Conservation (phyloP, 1,140 invertebrate species). For the Pseudomyrmex concolor region DNA sequence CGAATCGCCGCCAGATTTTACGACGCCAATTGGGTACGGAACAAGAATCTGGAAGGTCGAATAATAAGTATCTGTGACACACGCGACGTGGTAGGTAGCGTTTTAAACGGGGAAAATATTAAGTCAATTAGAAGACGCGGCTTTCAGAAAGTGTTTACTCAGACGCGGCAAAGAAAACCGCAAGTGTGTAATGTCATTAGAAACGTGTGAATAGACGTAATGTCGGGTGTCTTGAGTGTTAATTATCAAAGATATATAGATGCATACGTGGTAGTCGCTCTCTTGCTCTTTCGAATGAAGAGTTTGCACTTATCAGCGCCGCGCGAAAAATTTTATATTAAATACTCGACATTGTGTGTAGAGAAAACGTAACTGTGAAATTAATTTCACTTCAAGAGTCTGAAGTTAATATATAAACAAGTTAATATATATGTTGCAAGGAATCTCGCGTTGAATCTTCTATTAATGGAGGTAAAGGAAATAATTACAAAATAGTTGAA, state of each 20-base stretch:
- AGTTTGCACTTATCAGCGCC: conserved; percentile 12
- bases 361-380: background rate
- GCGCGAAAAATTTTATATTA: background rate
- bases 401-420: background rate
- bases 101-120: conserved; percentile 37
- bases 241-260: conserved; percentile 48
- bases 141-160: conserved; percentile 51
- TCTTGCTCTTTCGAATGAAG: background rate
- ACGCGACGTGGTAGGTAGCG: background rate
- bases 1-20: background rate
- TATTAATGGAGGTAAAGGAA: background rate
- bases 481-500: background rate
- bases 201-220: conserved; percentile 42
- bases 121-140: conserved; percentile 46
- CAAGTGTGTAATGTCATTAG: conserved; percentile 51
- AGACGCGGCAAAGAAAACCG: conserved; percentile 51
- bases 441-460: background rate
- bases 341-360: background rate
- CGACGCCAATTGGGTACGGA: background rate
- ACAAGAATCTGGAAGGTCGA: conserved; percentile 33
- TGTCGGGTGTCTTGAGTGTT: conserved; percentile 35
- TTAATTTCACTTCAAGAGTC: background rate
- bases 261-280: background rate
- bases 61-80: background rate
- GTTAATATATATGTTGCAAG: too few species aligned